A percentile compares a stretch with the other conserved stretches of the same genome.
Conservation (phyloP, 2,888 invertebrate genomes). For the Chironomus tentans region DNA sequence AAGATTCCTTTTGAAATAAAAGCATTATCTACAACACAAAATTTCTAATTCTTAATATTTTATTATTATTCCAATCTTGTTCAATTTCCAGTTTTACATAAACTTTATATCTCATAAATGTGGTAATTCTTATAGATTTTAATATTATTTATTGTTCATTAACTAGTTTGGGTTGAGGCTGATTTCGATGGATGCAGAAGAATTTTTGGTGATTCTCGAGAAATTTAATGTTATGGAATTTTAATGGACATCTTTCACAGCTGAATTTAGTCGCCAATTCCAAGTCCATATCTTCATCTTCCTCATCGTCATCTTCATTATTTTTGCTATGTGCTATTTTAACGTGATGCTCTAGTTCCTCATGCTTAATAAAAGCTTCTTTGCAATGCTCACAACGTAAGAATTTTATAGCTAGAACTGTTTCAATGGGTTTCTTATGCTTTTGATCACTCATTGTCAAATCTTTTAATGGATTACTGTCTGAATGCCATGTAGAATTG, state of each 20-base stretch:
- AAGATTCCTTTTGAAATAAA: slow-evolving; percentile 13
- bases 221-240: neutral
- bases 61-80: neutral
- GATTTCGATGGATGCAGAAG: neutral
- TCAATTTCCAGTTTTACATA: no score
- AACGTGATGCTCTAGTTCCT: neutral
- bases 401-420: neutral
- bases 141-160: slow-evolving; percentile 23
- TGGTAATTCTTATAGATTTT: no score
- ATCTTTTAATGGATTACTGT: neutral
- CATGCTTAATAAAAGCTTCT: neutral
- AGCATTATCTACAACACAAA: neutral
- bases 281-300: no score
- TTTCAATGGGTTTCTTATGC: neutral
- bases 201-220: slow-evolving; percentile 17
- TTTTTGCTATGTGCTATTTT: neutral
- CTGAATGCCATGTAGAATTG: neutral
- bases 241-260: slow-evolving; percentile 1
- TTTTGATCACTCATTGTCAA: slow-evolving; percentile 11
- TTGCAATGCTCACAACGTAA: neutral
- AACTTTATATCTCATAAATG: no score
- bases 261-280: neutral
- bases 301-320: no score
- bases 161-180: neutral
- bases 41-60: neutral